Evolutionary conservation across 1,140 invertebrate genomes (phyloP), one percentile per base, ranked within the genome.

Genomic region (Branchinecta lynchi): DNA sequence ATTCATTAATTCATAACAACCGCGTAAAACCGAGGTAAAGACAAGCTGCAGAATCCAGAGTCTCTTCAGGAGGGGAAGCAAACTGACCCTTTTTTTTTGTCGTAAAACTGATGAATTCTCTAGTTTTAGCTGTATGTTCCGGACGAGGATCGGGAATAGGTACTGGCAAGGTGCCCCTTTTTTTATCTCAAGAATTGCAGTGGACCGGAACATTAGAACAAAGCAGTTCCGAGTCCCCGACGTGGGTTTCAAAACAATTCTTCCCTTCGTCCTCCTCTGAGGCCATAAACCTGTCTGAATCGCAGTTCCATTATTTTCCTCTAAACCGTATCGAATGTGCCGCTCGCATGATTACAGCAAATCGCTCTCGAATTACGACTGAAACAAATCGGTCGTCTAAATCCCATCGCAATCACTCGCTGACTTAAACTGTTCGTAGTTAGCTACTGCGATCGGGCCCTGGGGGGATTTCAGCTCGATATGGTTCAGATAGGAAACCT

Each of bases 341-440:
- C 51, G 17, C 51, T 60, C 12, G 51, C 51, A 60, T 60, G 51
- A 60, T 60, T 60, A 60, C 17, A 60, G 51, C 51, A 60, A 60
- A 60, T 60, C 51, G 17, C 51, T 60, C 51, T 60, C 51, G 17
- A 60, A 60, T 60, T 60, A 60, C 51, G 51, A 60, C 51, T 60
- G 51, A 60, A 60, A 60, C 51, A 60, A 60, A 60, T 60, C 51
- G 51, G 12, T 60, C 17, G 51, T 20, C 17, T 60, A 60, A 60
- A 60, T 60, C 51, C 51, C 51, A 60, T 60, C 51, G 51, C 51
- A 60, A 60, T 60, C 51, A 60, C 51, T 60, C 51, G 51, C 51
- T 20, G 51, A 60, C 51, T 60, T 60, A 60, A 60, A 60, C 51
- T 60, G 51, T 60, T 60, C 51, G 17, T 60, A 60, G 12, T 60